Conservation (phyloP, 1,140 invertebrate genomes). For the Panagrolaimus sp. region DNA sequence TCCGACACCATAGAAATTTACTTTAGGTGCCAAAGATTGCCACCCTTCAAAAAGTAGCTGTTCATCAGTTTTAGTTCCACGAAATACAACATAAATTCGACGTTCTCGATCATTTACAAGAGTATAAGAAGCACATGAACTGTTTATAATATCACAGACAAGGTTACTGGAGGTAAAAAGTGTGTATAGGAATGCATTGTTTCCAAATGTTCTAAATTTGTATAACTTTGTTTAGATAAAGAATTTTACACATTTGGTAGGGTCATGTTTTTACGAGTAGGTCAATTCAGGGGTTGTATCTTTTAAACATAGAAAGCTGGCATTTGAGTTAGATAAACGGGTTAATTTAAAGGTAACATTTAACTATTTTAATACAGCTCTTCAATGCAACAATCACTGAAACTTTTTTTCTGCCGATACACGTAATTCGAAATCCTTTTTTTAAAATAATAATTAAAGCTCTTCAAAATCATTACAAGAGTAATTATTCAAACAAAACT, state of each 20-base stretch:
- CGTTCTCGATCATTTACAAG: neutral
- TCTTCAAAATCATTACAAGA: too few relatives aligned
- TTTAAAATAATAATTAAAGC: too few relatives aligned
- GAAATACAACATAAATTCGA: neutral
- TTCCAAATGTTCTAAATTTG: neutral
- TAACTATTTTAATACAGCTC: too few relatives aligned
- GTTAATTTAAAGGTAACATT: too few relatives aligned
- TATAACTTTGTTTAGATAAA: neutral
- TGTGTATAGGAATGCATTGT: neutral
- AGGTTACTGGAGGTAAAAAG: neutral
- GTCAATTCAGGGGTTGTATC: too few relatives aligned
- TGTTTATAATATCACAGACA: neutral
- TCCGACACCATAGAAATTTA: constrained; percentile 1
- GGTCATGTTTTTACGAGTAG: too few relatives aligned
- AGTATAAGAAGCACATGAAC: neutral
- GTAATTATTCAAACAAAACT: too few relatives aligned
- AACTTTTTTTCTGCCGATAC: too few relatives aligned
- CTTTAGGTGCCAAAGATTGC: neutral
- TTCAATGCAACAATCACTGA: too few relatives aligned
- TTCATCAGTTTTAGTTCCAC: constrained; percentile 5
- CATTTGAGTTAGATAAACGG: too few relatives aligned
- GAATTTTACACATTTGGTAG: neutral
- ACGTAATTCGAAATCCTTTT: too few relatives aligned
- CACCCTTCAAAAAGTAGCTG: constrained; percentile 3
- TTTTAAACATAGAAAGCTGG: too few relatives aligned